phyloP scores from a whole-genome alignment of 2,113 vertebrate species.

The Entosphenus tridentatus region DNA sequence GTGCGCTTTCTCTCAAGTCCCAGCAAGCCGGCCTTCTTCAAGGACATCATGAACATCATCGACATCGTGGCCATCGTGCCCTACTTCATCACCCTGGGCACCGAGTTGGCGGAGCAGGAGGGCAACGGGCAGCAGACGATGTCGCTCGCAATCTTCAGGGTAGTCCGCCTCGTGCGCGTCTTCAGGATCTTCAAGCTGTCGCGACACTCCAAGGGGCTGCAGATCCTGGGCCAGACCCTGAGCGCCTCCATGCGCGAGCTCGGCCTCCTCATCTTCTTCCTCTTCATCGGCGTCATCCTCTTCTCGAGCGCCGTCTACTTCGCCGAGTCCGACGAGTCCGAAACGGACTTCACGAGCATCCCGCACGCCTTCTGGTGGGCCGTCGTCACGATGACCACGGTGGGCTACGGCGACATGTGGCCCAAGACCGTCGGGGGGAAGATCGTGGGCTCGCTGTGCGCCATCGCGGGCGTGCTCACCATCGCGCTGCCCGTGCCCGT shows the following conservation, averaged over 20 bases:
- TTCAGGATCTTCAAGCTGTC: constrained; percentile 1
- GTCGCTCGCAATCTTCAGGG: background rate
- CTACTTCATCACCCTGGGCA: background rate
- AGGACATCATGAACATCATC: constrained; percentile 1
- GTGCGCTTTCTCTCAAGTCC: background rate
- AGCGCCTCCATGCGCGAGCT: background rate
- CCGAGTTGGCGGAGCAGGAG: background rate
- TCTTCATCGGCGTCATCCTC: constrained; percentile 2
- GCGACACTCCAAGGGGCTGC: background rate
- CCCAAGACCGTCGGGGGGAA: background rate
- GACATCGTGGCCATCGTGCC: background rate
- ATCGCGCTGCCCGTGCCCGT: constrained; percentile 1
- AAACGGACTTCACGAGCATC: background rate
- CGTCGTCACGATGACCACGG: constrained; percentile 1
- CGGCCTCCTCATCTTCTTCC: constrained; percentile 3
- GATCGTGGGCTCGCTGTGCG: constrained; percentile 3
- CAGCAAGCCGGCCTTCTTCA: background rate
- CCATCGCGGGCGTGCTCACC: background rate
- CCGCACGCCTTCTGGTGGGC: constrained; percentile 1
- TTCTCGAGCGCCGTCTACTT: constrained; percentile 4
- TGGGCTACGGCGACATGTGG: constrained; percentile 2
- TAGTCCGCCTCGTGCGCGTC: constrained; percentile 1
- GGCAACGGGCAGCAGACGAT: background rate
- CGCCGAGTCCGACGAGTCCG: background rate
- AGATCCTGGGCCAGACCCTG: background rate